Percentiles rank a stretch among this genome's conserved stretches.
These are phyloP conservation scores for Columba livia DNA, from an alignment of 2,113 vertebrate species.

Conservation along the genomic window DNA sequence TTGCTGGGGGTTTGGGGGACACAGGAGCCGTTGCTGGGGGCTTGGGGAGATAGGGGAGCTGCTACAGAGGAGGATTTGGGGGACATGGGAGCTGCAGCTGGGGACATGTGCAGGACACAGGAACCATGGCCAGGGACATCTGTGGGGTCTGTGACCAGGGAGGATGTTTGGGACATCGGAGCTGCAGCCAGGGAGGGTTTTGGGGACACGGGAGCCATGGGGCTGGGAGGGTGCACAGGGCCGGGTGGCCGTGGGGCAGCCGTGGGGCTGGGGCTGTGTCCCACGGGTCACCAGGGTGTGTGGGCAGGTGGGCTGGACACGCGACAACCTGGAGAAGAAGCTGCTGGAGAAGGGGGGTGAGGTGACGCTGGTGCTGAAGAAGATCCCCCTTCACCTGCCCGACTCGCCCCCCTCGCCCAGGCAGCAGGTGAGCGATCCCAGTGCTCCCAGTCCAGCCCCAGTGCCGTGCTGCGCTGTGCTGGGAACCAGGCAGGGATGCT, in stretches of 20 bases:
- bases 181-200: too few relatives aligned
- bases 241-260: background rate
- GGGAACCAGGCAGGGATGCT: background rate
- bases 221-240: background rate
- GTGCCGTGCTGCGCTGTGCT: background rate
- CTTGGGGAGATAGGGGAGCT: too few relatives aligned
- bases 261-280: rapidly evolving
- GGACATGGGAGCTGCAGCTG: background rate
- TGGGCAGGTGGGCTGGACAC: slow-evolving; percentile 91
- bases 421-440: background rate
- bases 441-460: too few relatives aligned
- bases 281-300: background rate
- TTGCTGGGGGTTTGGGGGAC: too few relatives aligned
- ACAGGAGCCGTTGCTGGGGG: too few relatives aligned
- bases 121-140: too few relatives aligned
- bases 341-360: slow-evolving; percentile 77
- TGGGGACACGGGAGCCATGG: background rate
- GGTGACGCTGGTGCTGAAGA: slow-evolving; percentile 88
- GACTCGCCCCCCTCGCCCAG: background rate
- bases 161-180: too few relatives aligned
- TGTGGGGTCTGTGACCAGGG: background rate
- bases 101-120: background rate
- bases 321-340: slow-evolving; percentile 80
- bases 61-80: too few relatives aligned
- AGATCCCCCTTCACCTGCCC: slow-evolving; percentile 56